Percentiles rank a stretch among this genome's conserved stretches.
Conservation (phyloP, 2,888 invertebrate species). For the Athripsodes cinereus region DNA sequence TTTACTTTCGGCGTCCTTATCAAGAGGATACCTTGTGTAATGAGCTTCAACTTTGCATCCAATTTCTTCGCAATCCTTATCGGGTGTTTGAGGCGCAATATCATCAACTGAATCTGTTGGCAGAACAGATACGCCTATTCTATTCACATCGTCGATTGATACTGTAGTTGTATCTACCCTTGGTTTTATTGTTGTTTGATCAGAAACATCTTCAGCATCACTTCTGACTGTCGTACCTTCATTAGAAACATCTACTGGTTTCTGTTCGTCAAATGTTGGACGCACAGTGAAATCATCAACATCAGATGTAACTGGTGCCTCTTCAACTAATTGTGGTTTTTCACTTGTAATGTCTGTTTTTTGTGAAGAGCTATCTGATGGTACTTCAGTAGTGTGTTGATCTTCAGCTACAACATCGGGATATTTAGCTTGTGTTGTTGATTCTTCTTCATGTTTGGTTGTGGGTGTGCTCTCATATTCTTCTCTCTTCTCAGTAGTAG, state of each 20-base stretch:
- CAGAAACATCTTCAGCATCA: background rate
- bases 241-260: background rate
- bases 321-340: background rate
- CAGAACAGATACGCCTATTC: slow-evolving; percentile 27
- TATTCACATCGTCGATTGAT: slow-evolving; percentile 25
- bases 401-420: background rate
- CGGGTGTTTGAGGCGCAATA: slow-evolving; percentile 8
- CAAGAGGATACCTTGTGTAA: slow-evolving; percentile 18
- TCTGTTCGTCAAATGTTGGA: background rate
- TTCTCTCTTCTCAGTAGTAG: background rate
- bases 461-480: background rate
- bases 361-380: background rate
- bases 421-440: background rate
- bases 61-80: slow-evolving; percentile 15
- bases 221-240: background rate
- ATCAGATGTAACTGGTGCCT: slow-evolving; percentile 1
- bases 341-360: slow-evolving; percentile 4
- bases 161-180: slow-evolving; percentile 18
- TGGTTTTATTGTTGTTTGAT: background rate
- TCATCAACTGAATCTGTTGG: slow-evolving; percentile 26
- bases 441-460: background rate
- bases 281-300: background rate
- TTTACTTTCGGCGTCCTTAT: slow-evolving; percentile 5
- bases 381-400: slow-evolving; percentile 2
- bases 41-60: slow-evolving; percentile 23